Evolutionary conservation across 1,140 invertebrate genomes (phyloP).

Genomic region (Harpegnathos saltator): DNA sequence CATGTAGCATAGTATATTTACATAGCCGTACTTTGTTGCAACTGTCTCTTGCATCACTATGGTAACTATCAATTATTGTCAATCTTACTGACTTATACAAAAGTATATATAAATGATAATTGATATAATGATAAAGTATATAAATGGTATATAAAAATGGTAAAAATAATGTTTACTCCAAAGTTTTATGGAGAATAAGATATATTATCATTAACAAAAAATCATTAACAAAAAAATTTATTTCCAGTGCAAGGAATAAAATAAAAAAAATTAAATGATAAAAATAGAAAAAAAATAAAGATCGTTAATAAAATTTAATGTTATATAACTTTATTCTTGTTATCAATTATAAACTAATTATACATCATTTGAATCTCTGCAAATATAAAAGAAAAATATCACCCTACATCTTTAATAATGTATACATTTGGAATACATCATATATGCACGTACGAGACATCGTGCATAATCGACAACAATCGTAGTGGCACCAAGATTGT

Average conservation of each 20-base stretch:
- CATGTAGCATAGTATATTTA: slow-evolving; percentile 21
- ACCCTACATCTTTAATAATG: too few species aligned
- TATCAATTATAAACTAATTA: background rate
- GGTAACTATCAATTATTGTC: slow-evolving; percentile 42
- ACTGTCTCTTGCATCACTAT: slow-evolving; percentile 48
- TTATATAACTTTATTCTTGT: background rate
- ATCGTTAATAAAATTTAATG: too few species aligned
- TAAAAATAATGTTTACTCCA: too few species aligned
- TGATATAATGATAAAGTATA: background rate
- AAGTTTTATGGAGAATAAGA: too few species aligned
- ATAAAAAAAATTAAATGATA: too few species aligned
- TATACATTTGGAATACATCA: background rate
- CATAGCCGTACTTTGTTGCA: slow-evolving; percentile 39
- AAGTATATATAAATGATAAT: background rate
- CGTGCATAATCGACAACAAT: too few species aligned
- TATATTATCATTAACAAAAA: too few species aligned
- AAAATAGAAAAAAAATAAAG: too few species aligned
- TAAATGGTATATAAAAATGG: background rate
- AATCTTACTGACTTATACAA: background rate
- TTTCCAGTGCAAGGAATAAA: too few species aligned
- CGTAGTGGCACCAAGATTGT: too few species aligned
- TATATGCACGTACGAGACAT: background rate
- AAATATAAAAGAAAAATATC: too few species aligned
- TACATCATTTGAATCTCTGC: background rate
- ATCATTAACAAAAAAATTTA: too few species aligned